Percentiles rank a stretch among this genome's conserved stretches.
Evolutionary conservation across 64 coral and sea anemone species (phyloP).

Genomic region (Stichodactyla helianthus): DNA sequence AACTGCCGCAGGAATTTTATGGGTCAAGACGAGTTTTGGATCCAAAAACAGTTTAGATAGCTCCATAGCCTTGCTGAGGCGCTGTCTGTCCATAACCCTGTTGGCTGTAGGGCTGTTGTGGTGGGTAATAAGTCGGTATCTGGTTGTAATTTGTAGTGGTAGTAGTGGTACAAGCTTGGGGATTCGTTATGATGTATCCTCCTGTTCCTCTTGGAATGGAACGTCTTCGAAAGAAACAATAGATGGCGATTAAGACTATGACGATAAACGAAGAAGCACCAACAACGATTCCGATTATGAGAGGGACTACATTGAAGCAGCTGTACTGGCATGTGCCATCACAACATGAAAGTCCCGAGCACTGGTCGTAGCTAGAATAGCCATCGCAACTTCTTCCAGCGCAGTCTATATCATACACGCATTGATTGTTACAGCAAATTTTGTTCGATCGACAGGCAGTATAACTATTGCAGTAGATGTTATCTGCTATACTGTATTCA

Average conservation of each 20-base stretch:
- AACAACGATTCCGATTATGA: neutral
- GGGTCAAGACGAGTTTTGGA: neutral
- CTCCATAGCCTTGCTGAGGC: neutral
- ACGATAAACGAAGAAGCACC: neutral
- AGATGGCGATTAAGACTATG: neutral
- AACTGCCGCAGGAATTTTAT: too few relatives aligned
- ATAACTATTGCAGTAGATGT: neutral
- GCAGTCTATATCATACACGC: neutral
- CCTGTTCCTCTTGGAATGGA: neutral
- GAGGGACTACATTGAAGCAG: neutral
- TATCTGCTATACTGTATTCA: neutral
- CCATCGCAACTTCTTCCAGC: neutral
- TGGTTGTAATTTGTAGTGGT: neutral
- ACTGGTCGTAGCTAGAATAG: neutral
- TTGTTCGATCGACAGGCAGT: neutral
- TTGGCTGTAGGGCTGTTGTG: neutral
- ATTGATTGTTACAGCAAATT: slow-evolving; percentile 12
- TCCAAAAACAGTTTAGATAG: neutral
- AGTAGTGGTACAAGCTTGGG: neutral
- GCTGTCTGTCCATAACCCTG: neutral
- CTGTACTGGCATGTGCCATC: neutral
- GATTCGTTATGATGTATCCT: neutral
- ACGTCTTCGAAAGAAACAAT: neutral
- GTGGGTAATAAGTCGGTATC: neutral
- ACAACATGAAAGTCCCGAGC: slow-evolving; percentile 9